A percentile compares a stretch with the other conserved stretches of the same genome.
Conservation (phyloP, 2,888 invertebrate species). For the Amphipyra berbera region DNA sequence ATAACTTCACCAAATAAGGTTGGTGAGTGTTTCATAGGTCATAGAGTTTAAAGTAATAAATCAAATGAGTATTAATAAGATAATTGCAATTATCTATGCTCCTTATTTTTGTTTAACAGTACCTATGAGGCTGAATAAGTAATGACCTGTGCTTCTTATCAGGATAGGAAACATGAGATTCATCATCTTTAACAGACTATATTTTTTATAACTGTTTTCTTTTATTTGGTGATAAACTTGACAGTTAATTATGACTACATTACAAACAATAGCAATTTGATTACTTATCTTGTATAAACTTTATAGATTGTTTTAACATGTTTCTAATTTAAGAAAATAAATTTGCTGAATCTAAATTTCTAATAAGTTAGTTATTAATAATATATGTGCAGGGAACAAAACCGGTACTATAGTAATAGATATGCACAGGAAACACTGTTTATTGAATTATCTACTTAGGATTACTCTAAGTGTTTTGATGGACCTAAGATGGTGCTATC, state of each 20-base stretch:
- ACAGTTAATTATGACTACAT: too few species aligned
- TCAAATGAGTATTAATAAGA: conserved; percentile 18
- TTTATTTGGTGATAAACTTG: too few species aligned
- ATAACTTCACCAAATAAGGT: conserved; percentile 39
- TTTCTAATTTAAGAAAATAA: too few species aligned
- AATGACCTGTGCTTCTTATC: conserved; percentile 18
- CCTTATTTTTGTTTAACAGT: conserved; percentile 8
- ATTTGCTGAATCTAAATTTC: too few species aligned
- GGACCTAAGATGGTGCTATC: conserved; percentile 1
- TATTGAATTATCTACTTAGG: too few species aligned
- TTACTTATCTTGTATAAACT: too few species aligned
- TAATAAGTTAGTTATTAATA: too few species aligned
- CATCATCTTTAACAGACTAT: background rate
- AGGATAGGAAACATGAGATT: conserved; percentile 1
- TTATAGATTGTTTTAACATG: too few species aligned
- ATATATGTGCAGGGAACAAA: too few species aligned
- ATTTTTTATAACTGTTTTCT: too few species aligned
- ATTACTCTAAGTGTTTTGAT: background rate
- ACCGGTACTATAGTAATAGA: background rate
- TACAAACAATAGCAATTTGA: too few species aligned
- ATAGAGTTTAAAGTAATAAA: conserved; percentile 31
- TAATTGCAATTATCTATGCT: conserved; percentile 18
- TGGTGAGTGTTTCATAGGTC: conserved; percentile 34
- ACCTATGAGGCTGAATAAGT: conserved; percentile 16
- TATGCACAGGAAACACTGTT: background rate